phyloP scores from a whole-genome alignment of 2,888 invertebrate species.

The Alloscopus bannaensis region DNA sequence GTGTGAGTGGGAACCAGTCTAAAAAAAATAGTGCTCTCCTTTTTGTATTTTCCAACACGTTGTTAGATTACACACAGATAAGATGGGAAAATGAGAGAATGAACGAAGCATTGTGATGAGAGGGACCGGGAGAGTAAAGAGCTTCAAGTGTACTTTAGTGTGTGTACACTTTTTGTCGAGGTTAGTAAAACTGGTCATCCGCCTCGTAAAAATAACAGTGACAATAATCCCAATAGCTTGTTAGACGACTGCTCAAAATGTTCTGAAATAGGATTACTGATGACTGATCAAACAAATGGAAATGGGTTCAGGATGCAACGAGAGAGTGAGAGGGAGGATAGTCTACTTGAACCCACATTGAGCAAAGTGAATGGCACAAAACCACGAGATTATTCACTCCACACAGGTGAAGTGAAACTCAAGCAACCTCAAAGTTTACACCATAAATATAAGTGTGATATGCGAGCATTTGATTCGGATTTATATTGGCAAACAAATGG shows the following conservation, averaged over 20 bases:
- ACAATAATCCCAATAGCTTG: conserved; percentile 28
- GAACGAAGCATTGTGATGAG: too few species aligned
- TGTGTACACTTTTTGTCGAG: not conserved
- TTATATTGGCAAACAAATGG: too few species aligned
- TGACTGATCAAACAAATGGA: conserved; percentile 34
- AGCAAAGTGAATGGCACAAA: not conserved
- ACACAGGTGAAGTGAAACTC: too few species aligned
- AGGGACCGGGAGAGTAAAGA: too few species aligned
- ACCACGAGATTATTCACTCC: not conserved
- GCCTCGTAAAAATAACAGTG: conserved; percentile 23
- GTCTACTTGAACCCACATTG: not conserved
- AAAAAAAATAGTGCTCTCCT: not conserved
- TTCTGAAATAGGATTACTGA: conserved; percentile 36
- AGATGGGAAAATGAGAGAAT: not conserved
- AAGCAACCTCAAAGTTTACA: not conserved
- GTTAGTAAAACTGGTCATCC: conserved; percentile 19
- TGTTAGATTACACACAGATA: not conserved
- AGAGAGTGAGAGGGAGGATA: not conserved
- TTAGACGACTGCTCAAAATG: conserved; percentile 11
- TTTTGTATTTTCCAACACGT: not conserved
- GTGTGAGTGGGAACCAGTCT: conserved; percentile 1
- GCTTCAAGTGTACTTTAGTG: not conserved
- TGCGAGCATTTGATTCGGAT: too few species aligned
- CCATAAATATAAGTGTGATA: too few species aligned
- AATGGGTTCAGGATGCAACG: conserved; percentile 1